Percentiles rank a stretch among this genome's conserved stretches.
Evolutionary conservation across 2,797 vertebrate genomes (phyloP).

Genomic region (Dipus sagitta): DNA sequence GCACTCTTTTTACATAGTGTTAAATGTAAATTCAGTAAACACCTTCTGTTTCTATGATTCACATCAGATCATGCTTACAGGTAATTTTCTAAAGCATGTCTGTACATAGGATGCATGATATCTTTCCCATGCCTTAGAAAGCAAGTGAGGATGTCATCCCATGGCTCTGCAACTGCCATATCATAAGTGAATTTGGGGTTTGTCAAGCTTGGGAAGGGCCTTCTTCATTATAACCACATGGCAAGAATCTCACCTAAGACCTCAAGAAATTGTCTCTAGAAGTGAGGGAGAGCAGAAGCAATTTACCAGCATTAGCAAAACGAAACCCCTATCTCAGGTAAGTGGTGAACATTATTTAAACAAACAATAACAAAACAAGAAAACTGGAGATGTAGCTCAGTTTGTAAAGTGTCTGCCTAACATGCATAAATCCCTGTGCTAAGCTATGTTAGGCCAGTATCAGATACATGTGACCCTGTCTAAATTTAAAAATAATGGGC

Average conservation of each 20-base stretch:
- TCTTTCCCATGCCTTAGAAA: background rate
- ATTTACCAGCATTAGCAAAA: constrained; percentile 40
- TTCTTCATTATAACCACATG: background rate
- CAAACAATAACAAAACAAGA: background rate
- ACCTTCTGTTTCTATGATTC: background rate
- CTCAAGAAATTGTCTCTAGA: background rate
- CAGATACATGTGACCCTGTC: too few species aligned
- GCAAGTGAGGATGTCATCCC: background rate
- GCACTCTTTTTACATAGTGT: background rate
- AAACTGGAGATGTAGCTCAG: too few species aligned
- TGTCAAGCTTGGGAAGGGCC: constrained; percentile 2
- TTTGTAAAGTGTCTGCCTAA: too few species aligned
- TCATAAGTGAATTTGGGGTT: background rate
- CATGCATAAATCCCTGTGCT: too few species aligned
- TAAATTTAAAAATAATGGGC: too few species aligned
- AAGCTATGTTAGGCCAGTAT: too few species aligned
- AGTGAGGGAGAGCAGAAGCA: background rate
- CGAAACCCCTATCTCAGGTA: constrained; percentile 60
- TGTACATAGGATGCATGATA: constrained; percentile 28
- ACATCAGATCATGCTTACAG: background rate
- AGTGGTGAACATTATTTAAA: background rate
- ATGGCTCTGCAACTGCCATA: background rate
- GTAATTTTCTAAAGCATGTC: constrained; percentile 13
- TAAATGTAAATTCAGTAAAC: background rate
- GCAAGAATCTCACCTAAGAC: background rate